Evolutionary conservation across 2,113 vertebrate species (phyloP).

Genomic region (Barnardius zonarius): DNA sequence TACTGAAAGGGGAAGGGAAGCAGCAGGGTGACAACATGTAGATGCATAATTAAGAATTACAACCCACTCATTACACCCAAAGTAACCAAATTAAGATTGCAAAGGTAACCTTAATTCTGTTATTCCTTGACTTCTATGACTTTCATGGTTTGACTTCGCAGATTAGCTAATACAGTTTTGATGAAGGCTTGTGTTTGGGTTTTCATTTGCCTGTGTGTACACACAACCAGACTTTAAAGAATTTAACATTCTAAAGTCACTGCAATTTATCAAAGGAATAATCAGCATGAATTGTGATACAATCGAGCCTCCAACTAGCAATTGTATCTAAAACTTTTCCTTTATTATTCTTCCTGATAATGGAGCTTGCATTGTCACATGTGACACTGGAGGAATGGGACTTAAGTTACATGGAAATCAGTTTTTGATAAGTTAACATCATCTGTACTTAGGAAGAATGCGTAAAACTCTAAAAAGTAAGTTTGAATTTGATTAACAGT

Average conservation of each 20-base stretch:
- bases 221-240: neutral
- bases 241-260: conserved; percentile 36
- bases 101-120: neutral
- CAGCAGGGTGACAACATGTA: neutral
- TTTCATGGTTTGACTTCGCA: neutral
- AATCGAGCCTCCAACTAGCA: neutral
- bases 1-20: neutral
- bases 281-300: neutral
- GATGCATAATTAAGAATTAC: neutral
- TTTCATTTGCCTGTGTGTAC: neutral
- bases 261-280: neutral
- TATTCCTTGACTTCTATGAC: neutral
- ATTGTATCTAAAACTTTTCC: neutral
- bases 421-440: neutral
- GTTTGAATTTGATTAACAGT: neutral
- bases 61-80: neutral
- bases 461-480: neutral
- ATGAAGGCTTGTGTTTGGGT: neutral
- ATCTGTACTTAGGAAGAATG: neutral
- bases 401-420: neutral
- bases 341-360: neutral
- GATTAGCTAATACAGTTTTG: neutral
- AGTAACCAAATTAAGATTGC: neutral
- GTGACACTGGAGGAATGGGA: neutral
- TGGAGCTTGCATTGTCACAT: neutral